Conservation (phyloP, 2,797 vertebrate genomes). For the Crax fasciolata region DNA sequence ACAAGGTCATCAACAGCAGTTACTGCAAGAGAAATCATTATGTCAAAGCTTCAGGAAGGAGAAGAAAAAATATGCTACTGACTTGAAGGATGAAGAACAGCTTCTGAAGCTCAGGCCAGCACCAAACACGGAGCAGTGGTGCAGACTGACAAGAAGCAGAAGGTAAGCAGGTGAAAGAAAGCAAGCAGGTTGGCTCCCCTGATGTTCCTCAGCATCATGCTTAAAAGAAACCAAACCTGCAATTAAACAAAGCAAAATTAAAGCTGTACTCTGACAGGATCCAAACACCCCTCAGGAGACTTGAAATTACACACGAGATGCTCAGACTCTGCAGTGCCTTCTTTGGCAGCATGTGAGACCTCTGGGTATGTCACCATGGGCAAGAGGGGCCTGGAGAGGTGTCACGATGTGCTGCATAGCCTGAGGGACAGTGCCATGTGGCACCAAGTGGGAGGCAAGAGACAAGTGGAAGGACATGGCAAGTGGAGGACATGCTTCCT, state of each 20-base stretch:
- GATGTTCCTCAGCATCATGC: background rate
- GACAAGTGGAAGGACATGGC: background rate
- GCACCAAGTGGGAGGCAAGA: background rate
- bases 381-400: background rate
- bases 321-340: background rate
- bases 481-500: background rate
- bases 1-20: background rate
- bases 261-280: background rate
- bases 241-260: conserved; percentile 49
- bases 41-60: background rate
- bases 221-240: conserved; percentile 7
- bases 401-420: background rate
- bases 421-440: background rate
- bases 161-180: background rate
- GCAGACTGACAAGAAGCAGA: background rate
- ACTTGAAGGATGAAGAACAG: background rate
- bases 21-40: background rate
- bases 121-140: background rate
- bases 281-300: conserved; percentile 21
- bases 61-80: rapidly evolving
- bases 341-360: background rate
- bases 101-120: background rate
- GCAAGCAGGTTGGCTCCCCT: background rate
- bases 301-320: conserved; percentile 49
- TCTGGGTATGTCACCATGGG: background rate